A percentile compares a stretch with the other conserved stretches of the same genome.
Conservation (phyloP, 2,888 invertebrate genomes). For the Pandemis corylana region DNA sequence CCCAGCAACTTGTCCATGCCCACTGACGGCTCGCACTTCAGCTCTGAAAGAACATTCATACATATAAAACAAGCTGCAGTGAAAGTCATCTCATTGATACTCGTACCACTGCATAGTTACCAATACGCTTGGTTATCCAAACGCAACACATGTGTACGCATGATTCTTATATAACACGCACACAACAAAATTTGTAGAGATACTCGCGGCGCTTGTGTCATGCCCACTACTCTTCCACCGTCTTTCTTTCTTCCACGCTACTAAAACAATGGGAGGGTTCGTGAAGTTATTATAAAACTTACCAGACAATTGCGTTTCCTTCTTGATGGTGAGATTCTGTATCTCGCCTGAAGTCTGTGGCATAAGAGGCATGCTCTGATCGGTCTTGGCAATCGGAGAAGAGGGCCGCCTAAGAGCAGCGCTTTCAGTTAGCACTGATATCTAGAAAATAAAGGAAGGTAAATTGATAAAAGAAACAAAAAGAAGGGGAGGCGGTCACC, state of each 20-base stretch:
- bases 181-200: too few relatives aligned
- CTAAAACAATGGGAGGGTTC: too few relatives aligned
- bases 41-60: conserved; percentile 59
- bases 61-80: too few relatives aligned
- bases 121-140: too few relatives aligned
- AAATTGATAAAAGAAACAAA: not conserved
- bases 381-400: conserved; percentile 71
- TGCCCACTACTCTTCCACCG: too few relatives aligned
- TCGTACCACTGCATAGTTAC: too few relatives aligned
- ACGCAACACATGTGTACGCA: too few relatives aligned
- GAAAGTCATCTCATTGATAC: too few relatives aligned
- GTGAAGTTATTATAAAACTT: conserved; percentile 18
- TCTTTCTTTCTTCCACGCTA: too few relatives aligned
- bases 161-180: too few relatives aligned
- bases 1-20: conserved; percentile 87
- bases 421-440: conserved; percentile 76
- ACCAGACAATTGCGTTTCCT: conserved; percentile 78
- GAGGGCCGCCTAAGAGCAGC: conserved; percentile 67
- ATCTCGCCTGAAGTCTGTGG: conserved; percentile 65
- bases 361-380: conserved; percentile 62
- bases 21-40: conserved; percentile 79
- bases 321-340: conserved; percentile 83
- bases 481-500: not conserved
- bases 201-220: too few relatives aligned
- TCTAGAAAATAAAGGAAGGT: conserved; percentile 57